These are phyloP conservation scores for Aegotheles bennettii DNA, from an alignment of 2,113 vertebrate species.

Conservation along the genomic window DNA sequence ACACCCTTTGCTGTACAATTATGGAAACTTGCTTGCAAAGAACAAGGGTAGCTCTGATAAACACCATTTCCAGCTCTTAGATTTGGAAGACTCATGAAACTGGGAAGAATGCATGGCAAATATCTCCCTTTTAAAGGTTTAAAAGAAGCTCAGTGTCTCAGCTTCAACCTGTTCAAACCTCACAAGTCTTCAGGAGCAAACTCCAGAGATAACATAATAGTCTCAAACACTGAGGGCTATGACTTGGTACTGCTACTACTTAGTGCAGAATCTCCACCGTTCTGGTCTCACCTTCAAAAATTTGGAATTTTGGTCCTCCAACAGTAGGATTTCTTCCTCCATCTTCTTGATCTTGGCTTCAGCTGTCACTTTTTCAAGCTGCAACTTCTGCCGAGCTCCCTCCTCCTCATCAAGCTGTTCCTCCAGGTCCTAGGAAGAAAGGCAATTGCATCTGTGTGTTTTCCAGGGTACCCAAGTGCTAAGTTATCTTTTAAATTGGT, in stretches of 20 bases:
- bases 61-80: not conserved
- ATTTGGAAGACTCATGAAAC: not conserved
- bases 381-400: slow-evolving; percentile 93
- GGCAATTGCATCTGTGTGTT: not conserved
- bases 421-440: slow-evolving; percentile 84
- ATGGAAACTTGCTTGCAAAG: not conserved
- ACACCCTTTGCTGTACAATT: not conserved
- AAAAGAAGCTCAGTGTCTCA: not conserved
- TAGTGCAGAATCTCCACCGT: not conserved
- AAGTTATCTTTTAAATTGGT: not conserved
- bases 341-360: slow-evolving; percentile 98
- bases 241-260: not conserved
- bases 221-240: not conserved
- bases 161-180: not conserved
- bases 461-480: not conserved
- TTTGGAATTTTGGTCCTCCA: slow-evolving; percentile 98
- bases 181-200: not conserved
- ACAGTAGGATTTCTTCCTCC: slow-evolving; percentile 93
- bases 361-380: slow-evolving; percentile 96
- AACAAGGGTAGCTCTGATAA: not conserved
- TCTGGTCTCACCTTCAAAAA: slow-evolving; percentile 84
- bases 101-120: not conserved
- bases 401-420: slow-evolving; percentile 98
- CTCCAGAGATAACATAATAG: not conserved
- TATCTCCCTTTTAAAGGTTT: not conserved